Evolutionary conservation across 2,888 invertebrate species (phyloP), one percentile per base, ranked within the genome.

Genomic region (Iphiclides podalirius): DNA sequence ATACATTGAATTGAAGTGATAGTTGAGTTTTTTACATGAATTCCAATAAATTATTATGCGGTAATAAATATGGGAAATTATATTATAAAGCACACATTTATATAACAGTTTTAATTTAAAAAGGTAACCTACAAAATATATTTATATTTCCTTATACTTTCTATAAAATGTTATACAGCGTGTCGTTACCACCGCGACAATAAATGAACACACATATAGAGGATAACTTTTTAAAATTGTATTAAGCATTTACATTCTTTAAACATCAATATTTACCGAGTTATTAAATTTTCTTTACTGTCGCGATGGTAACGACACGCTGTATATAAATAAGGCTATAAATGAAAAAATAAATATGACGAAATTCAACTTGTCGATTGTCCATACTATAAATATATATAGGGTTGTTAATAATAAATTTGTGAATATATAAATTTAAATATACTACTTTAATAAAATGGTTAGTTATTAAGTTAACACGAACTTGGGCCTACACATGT

Each of bases 401-500:
- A 26, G 6, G 26, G 9, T 9, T 26, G 26, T 2, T 8, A 26
- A 26, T 26, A 26, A 26, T 26, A 26, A 7, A n/a, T n/a, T n/a
- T n/a, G n/a, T n/a, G n/a, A n/a, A 31, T 12, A 31, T n/a, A 11
- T 31, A 31, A 11, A 31, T 9, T 4, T 28, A 31, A 2, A 28
- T 9, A 39, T 9, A 14, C 9, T 28, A 38, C 23, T n/a, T 28
- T 40, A 41, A 7, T 43, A 14, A 14, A 13, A 34, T 20, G 1
- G 13, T 35, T 34, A 35, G 35, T 35, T n/a, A 34, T 4, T 20
- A 42, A 7, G 9, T 9, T 11, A 33, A 40, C 15, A 14, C 13
- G 14, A 15, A 47, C 20, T 23, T 45, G 41, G 51, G 58, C 54
- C 52, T 58, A 31, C 33, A 57, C 58, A 57, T 61, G 63, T 60